A percentile compares a stretch with the other conserved stretches of the same genome.
These are phyloP conservation scores for Leptocoma aspasia DNA, from an alignment of 2,113 vertebrate genomes.

Conservation along the genomic window DNA sequence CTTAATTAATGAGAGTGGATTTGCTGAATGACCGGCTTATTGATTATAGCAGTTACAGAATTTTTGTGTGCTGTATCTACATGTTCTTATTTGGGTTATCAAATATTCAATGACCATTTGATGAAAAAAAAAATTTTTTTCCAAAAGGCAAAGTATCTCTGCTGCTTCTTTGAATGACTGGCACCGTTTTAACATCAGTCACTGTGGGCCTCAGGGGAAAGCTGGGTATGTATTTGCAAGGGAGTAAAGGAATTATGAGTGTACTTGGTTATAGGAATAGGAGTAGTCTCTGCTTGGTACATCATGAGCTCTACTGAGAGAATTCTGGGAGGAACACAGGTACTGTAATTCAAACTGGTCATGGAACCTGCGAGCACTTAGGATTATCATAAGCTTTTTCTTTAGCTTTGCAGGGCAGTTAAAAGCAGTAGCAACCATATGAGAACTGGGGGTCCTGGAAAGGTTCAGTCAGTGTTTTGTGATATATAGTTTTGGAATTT, in stretches of 20 bases:
- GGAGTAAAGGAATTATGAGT: not conserved
- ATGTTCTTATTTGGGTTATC: constrained; percentile 47
- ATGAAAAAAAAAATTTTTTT: constrained; percentile 19
- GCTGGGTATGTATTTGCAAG: constrained; percentile 1
- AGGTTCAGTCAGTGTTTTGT: not conserved
- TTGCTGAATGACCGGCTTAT: constrained; percentile 57
- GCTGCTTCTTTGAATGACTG: constrained; percentile 24
- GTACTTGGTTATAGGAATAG: not conserved
- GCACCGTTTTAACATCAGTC: not conserved
- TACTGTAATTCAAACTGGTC: not conserved
- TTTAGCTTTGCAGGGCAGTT: not conserved
- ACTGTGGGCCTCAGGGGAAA: not conserved
- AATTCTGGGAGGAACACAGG: not conserved
- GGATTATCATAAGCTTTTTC: not conserved
- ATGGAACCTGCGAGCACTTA: not conserved
- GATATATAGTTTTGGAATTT: not conserved
- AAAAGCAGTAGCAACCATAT: not conserved
- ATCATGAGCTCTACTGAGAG: not conserved
- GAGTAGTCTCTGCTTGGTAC: not conserved
- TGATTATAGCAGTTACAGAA: constrained; percentile 61
- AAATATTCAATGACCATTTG: constrained; percentile 63
- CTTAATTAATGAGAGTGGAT: constrained; percentile 45
- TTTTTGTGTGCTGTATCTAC: constrained; percentile 64
- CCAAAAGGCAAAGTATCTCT: constrained; percentile 49
- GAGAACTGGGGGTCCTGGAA: not conserved